Evolutionary conservation across 2,888 invertebrate species (phyloP).

Genomic region (Campaea margaritaria): DNA sequence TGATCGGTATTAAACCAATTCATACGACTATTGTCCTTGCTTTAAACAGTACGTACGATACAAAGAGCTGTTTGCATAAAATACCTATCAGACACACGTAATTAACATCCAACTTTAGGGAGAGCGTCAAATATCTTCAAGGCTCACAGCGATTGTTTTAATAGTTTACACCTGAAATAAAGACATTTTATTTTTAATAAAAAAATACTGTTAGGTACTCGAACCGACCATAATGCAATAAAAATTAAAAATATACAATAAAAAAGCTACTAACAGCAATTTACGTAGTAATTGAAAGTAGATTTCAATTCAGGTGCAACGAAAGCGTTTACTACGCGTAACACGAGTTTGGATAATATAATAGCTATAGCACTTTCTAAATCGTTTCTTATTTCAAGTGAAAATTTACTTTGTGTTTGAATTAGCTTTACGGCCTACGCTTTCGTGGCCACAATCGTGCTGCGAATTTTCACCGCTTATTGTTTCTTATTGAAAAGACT

Average conservation of each 20-base stretch:
- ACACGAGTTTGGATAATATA: constrained; percentile 67
- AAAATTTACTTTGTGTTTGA: constrained; percentile 53
- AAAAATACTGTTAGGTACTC: constrained; percentile 1
- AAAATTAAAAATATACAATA: constrained; percentile 27
- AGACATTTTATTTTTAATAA: no score
- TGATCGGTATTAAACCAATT: constrained; percentile 72
- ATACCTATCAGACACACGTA: constrained; percentile 63
- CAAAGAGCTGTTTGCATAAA: constrained; percentile 75
- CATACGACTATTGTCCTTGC: constrained; percentile 72
- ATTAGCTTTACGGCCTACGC: constrained; percentile 48
- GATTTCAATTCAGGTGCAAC: constrained; percentile 66
- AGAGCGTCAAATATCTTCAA: constrained; percentile 31
- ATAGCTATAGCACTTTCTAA: constrained; percentile 70
- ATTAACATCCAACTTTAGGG: constrained; percentile 50
- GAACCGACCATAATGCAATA: constrained; percentile 10
- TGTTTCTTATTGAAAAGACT: constrained; percentile 29
- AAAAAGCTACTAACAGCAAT: constrained; percentile 48
- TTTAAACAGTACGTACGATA: constrained; percentile 55
- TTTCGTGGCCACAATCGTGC: constrained; percentile 50
- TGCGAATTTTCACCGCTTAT: constrained; percentile 35
- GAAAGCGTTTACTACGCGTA: constrained; percentile 70
- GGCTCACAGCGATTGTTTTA: constrained; percentile 23
- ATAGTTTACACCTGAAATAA: no score
- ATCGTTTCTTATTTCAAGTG: constrained; percentile 60
- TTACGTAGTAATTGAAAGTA: constrained; percentile 65